A percentile compares a stretch with the other conserved stretches of the same genome.
phyloP scores from a whole-genome alignment of 2,888 invertebrate genomes.

The Leptinotarsa tumamoca region DNA sequence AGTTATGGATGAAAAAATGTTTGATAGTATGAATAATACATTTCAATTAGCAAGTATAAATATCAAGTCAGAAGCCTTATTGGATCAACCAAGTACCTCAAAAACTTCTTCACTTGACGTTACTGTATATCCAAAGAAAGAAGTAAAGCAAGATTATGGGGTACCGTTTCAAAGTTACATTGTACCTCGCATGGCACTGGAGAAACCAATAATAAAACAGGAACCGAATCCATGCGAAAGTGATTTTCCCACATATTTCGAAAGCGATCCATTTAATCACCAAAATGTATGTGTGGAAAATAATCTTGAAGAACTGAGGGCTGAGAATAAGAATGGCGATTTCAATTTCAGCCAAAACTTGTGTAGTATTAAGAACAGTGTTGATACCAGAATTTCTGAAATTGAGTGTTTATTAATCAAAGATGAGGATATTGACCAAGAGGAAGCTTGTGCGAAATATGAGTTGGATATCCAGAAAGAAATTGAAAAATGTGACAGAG shows the following conservation, averaged over 20 bases:
- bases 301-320: neutral
- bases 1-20: neutral
- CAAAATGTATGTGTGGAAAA: neutral
- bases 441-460: conserved; percentile 11
- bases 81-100: neutral
- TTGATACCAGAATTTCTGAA: neutral
- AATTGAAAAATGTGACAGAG: conserved; percentile 7
- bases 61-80: neutral
- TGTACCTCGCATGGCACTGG: neutral
- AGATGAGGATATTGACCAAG: neutral
- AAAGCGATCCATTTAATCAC: too few species aligned
- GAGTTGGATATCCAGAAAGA: conserved; percentile 7
- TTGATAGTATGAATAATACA: neutral
- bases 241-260: neutral
- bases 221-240: neutral
- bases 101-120: neutral
- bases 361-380: neutral
- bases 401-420: conserved; percentile 7
- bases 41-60: neutral
- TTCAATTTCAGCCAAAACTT: neutral
- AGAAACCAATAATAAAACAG: too few species aligned
- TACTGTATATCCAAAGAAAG: neutral
- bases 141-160: neutral
- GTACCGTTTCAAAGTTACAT: neutral
- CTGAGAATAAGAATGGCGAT: neutral